These are phyloP conservation scores for Amorpha juglandis DNA, from an alignment of 2,888 invertebrate genomes.

Conservation along the genomic window DNA sequence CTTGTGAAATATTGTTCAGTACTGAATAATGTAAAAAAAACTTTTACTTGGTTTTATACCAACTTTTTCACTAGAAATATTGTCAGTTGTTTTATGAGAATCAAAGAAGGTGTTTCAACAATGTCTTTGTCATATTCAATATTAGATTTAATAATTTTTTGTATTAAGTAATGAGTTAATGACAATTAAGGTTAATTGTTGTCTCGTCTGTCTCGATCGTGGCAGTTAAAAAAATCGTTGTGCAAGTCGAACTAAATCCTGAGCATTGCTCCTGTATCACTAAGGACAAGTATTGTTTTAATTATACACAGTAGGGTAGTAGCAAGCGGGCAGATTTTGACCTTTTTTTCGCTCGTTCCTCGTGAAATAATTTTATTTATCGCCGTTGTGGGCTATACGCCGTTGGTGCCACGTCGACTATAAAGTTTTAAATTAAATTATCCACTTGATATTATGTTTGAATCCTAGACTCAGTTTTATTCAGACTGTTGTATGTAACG, in stretches of 20 bases:
- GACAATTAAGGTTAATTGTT: too few relatives aligned
- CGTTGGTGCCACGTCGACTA: slow-evolving; percentile 58
- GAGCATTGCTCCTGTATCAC: slow-evolving; percentile 30
- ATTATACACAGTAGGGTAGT: slow-evolving; percentile 40
- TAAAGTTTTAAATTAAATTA: slow-evolving; percentile 77
- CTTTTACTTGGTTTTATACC: neutral
- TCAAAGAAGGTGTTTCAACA: neutral
- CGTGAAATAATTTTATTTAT: slow-evolving; percentile 76
- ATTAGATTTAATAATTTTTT: neutral
- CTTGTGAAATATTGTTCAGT: neutral
- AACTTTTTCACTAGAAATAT: neutral
- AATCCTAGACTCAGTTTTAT: slow-evolving; percentile 26
- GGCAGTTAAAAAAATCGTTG: too few relatives aligned
- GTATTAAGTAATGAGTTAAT: too few relatives aligned
- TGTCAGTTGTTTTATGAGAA: neutral
- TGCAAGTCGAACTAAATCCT: too few relatives aligned
- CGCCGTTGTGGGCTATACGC: slow-evolving; percentile 56
- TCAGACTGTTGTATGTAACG: slow-evolving; percentile 31
- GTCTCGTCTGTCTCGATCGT: too few relatives aligned
- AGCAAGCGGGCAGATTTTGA: slow-evolving; percentile 39
- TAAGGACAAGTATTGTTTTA: slow-evolving; percentile 44
- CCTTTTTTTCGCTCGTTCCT: slow-evolving; percentile 48
- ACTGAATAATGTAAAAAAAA: slow-evolving; percentile 2
- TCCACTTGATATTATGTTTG: slow-evolving; percentile 60
- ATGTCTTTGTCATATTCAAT: neutral